phyloP scores from a whole-genome alignment of 2,888 invertebrate genomes.

The Nebria salina region DNA sequence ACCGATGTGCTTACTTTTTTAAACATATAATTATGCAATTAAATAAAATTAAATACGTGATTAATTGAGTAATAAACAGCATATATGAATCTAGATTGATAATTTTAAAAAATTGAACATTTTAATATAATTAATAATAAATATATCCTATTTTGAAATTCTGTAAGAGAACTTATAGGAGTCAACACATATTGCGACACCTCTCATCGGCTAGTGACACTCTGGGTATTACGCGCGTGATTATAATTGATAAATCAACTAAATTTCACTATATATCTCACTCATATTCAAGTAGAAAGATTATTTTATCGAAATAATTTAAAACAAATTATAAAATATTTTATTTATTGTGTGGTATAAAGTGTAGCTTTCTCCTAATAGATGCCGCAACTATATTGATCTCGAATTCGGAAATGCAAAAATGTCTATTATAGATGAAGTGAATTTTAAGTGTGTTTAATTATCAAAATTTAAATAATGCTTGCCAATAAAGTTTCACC shows the following conservation, averaged over 20 bases:
- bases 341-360: conserved; percentile 28
- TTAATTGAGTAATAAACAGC: too few relatives aligned
- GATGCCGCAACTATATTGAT: conserved; percentile 7
- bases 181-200: not conserved
- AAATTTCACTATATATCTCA: not conserved
- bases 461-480: too few relatives aligned
- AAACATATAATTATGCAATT: too few relatives aligned
- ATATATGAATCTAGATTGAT: too few relatives aligned
- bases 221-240: not conserved
- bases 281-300: not conserved
- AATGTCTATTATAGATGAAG: not conserved
- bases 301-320: not conserved
- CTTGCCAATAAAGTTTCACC: too few relatives aligned
- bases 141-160: not conserved
- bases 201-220: not conserved
- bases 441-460: too few relatives aligned
- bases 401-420: not conserved
- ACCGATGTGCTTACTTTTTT: too few relatives aligned
- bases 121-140: not conserved
- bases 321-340: not conserved
- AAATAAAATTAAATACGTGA: too few relatives aligned
- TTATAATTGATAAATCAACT: not conserved
- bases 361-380: conserved; percentile 46
- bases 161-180: not conserved
- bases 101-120: too few relatives aligned